Evolutionary conservation across 2,888 invertebrate genomes (phyloP), one percentile per base, ranked within the genome.

Genomic region (Lasioglossum lativentre): DNA sequence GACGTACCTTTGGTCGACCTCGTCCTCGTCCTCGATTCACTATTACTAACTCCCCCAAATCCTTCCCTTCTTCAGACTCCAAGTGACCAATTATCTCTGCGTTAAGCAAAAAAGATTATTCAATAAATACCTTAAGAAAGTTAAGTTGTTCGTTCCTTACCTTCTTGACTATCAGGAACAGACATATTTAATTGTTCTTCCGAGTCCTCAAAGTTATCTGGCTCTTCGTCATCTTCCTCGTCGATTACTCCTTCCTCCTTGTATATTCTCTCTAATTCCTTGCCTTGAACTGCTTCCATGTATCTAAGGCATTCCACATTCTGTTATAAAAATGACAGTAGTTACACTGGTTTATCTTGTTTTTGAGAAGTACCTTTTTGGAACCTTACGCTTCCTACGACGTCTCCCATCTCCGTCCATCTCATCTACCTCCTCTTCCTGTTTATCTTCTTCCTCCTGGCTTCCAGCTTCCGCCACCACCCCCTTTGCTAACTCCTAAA

Each of bases 181-280:
- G 91, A 86, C 52, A 90, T 74, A 80, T 93, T 91, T 38, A 91
- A 73, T 5, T 87, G 85, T 82, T 93, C 96, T 73, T 94, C 93
- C 2, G 88, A 80, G 52, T 90, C 86, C 23, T 89, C 83, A 56
- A 86, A 66, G 23, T 80, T 80, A 38, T 89, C 86, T 19, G 77
- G 79, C 19, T 88, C 85, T 52, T 89, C 88, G 4, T 89, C 89
- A 23, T 94, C 93, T 42, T 97, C 97, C 52, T 96, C 96, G 80
- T 97, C 97, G 42, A 96, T 96, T 19, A 97, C 96, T 1, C 97
- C 97, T 94, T 97, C 97, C 92, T 97, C 97, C 91, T 96, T 96
- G 90, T 97, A 97, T 89, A 97, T 97, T 88, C 97, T 96, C 91
- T 97, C 97, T 75, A 97, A 95, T 94, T 97, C 97, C 94, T 97